Evolutionary conservation across 1,140 invertebrate species (phyloP), one percentile per base, ranked within the genome.

Genomic region (Pseudoatta argentina): DNA sequence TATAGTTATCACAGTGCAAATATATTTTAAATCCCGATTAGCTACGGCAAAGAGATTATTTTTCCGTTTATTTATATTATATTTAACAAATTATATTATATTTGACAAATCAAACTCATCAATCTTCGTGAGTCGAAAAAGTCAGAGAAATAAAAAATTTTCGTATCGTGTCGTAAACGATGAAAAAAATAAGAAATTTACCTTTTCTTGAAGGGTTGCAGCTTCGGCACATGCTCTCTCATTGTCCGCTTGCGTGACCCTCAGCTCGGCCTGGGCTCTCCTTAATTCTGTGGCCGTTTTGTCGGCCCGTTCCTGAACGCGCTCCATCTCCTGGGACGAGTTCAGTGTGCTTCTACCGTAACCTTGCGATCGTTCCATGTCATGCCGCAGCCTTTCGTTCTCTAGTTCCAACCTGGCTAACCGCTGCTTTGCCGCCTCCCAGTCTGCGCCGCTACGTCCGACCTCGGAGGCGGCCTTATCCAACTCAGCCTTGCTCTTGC

Each of bases 401-500:
- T 99, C 98, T 86, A 99, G 94, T 94, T 99, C 98, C 39, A 98
- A 95, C 77, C 98, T 96, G 5, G 98, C 97, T 57, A 98, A 94
- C n/a, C 97, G 96, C 92, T 98, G 98, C 93, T 98, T 98, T 48
- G 98, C 97, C 63, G 97, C 97, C 94, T 98, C 98, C 97, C 98
- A 98, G 94, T 99, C 98, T 57, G 97, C 97, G 18, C 97, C 97
- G 91, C 97, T 98, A 86, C 98, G 97, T 39, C 98, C 98, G 51
- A 98, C 98, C 95, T 99, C 98, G 85, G 97, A 97, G 34, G 98
- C 97, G 21, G 98, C 97, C 94, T 99, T 99, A 91, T 99, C 98
- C 64, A 99, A 95, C 93, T 99, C 98, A 12, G 98, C 98, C 95
- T 98, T 98, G 66, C 98, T 98, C 95, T 99, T 99, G 64, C 98